Evolutionary conservation across 2,113 vertebrate species (phyloP).

Genomic region (Cathartes aura): DNA sequence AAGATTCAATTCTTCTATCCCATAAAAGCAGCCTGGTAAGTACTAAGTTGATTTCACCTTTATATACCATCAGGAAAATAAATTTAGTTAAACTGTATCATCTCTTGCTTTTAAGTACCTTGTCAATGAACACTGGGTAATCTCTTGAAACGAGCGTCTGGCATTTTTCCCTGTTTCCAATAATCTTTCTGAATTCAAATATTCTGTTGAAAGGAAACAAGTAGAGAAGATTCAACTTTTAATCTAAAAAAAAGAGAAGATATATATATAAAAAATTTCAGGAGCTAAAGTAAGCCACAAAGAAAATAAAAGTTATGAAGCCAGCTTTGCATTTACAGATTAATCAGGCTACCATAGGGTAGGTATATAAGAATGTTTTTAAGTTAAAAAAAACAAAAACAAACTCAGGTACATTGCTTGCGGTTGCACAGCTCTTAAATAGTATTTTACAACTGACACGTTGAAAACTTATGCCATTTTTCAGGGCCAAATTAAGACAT

Average conservation of each 20-base stretch:
- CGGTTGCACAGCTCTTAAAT: neutral
- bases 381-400: neutral
- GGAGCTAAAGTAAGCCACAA: neutral
- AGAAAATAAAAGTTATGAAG: neutral
- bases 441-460: neutral
- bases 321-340: neutral
- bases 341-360: neutral
- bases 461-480: neutral
- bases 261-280: neutral
- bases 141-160: conserved; percentile 89
- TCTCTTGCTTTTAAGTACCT: conserved; percentile 79
- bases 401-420: neutral
- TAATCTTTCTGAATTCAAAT: conserved; percentile 95
- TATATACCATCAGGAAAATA: neutral
- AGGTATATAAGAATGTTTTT: neutral
- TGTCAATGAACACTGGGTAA: conserved; percentile 92
- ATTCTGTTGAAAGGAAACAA: conserved; percentile 81
- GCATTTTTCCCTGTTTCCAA: conserved; percentile 93
- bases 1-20: neutral
- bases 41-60: neutral
- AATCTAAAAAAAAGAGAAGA: conserved; percentile 15
- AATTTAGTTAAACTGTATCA: neutral
- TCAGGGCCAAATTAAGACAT: neutral
- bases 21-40: neutral
- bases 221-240: conserved; percentile 37